phyloP scores from a whole-genome alignment of 2,113 vertebrate species.

The Pandion haliaetus region DNA sequence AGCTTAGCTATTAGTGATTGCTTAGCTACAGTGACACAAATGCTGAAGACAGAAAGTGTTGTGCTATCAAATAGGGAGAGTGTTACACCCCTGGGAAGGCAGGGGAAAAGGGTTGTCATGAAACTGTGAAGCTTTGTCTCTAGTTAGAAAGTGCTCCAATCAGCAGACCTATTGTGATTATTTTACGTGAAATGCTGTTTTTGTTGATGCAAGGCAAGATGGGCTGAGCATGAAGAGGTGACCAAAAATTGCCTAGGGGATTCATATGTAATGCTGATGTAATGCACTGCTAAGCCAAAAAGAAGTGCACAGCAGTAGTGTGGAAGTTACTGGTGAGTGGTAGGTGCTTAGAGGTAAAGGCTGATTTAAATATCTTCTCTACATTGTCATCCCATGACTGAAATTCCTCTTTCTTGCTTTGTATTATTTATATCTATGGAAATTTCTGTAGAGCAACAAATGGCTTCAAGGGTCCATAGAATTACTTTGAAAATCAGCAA shows the following conservation, averaged over 20 bases:
- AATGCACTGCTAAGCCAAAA: neutral
- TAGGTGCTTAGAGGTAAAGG: neutral
- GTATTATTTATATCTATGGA: neutral
- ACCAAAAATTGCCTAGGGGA: neutral
- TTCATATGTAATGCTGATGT: neutral
- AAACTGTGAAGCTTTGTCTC: neutral
- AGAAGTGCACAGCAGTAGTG: neutral
- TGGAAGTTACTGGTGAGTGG: neutral
- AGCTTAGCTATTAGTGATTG: neutral
- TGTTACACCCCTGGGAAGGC: rapidly evolving
- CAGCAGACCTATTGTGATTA: neutral
- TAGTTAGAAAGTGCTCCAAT: neutral
- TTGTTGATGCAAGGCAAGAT: neutral
- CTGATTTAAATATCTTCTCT: neutral
- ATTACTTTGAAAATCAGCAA: neutral
- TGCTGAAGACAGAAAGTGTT: neutral
- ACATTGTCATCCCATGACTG: neutral
- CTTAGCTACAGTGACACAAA: neutral
- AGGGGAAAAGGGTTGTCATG: neutral
- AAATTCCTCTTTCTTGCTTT: neutral
- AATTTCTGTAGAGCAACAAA: neutral
- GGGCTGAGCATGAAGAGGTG: neutral
- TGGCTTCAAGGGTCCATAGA: neutral
- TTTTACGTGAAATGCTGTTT: neutral
- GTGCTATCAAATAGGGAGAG: neutral